A percentile compares a stretch with the other conserved stretches of the same genome.
These are phyloP conservation scores for Pollenia amentaria DNA, from an alignment of 2,888 invertebrate species.

Conservation along the genomic window DNA sequence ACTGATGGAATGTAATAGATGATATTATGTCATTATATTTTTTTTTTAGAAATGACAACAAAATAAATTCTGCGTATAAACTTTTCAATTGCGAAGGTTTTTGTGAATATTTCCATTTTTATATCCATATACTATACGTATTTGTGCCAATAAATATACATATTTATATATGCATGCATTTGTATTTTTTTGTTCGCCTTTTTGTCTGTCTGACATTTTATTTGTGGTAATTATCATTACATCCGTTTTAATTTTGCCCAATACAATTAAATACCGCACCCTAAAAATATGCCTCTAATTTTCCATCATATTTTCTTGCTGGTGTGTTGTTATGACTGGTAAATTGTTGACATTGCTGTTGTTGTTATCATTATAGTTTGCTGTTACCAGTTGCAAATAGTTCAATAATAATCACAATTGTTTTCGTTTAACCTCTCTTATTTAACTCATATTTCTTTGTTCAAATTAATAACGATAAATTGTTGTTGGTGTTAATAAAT, in stretches of 20 bases:
- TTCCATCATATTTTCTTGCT: slow-evolving; percentile 52
- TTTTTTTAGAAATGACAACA: slow-evolving; percentile 17
- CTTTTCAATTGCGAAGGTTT: slow-evolving; percentile 10
- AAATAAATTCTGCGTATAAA: slow-evolving; percentile 32
- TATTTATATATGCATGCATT: not conserved
- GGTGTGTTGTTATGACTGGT: slow-evolving; percentile 31
- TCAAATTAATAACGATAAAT: slow-evolving; percentile 53
- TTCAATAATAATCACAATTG: slow-evolving; percentile 38
- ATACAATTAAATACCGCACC: slow-evolving; percentile 72
- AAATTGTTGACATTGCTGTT: not conserved
- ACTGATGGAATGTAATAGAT: slow-evolving; percentile 1
- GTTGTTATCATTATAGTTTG: slow-evolving; percentile 10
- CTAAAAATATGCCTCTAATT: slow-evolving; percentile 52
- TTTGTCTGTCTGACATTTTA: slow-evolving; percentile 38
- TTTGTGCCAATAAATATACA: not conserved
- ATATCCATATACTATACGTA: not conserved
- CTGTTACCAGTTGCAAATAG: slow-evolving; percentile 5
- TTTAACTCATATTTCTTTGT: slow-evolving; percentile 10
- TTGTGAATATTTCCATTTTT: slow-evolving; percentile 36
- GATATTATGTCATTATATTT: slow-evolving; percentile 46
- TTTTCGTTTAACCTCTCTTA: slow-evolving; percentile 12
- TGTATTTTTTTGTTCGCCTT: slow-evolving; percentile 29
- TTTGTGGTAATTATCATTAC: slow-evolving; percentile 57
- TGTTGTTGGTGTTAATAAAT: slow-evolving; percentile 55
- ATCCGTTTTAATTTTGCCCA: slow-evolving; percentile 60